Percentiles rank a stretch among this genome's conserved stretches.
These are phyloP conservation scores for Nothura maculosa DNA, from an alignment of 2,797 vertebrate genomes.

Conservation along the genomic window DNA sequence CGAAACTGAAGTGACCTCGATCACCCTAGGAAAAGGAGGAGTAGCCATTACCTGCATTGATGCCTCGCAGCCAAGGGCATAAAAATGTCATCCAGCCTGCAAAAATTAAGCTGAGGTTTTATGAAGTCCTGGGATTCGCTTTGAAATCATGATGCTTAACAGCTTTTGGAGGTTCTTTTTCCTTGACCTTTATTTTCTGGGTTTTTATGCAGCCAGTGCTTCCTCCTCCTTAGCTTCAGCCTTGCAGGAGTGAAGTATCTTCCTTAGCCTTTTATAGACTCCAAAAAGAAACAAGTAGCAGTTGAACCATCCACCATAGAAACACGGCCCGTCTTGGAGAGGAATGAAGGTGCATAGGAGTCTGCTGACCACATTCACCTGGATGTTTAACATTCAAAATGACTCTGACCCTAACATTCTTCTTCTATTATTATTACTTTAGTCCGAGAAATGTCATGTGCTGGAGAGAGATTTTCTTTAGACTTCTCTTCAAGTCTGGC, in stretches of 20 bases:
- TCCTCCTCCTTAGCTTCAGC: background rate
- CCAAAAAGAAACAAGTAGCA: background rate
- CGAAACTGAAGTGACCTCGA: background rate
- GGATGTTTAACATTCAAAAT: background rate
- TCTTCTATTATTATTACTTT: background rate
- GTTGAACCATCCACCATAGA: background rate
- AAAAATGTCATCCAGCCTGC: background rate
- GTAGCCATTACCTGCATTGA: background rate
- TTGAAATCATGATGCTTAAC: background rate
- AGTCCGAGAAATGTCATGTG: background rate
- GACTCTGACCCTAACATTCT: background rate
- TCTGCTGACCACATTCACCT: background rate
- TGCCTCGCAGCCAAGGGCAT: background rate
- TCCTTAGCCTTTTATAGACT: background rate
- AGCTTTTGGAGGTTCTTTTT: background rate
- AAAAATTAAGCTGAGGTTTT: background rate
- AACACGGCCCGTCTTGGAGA: background rate
- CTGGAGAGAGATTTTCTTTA: background rate
- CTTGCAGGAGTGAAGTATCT: background rate
- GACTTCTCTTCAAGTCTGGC: background rate
- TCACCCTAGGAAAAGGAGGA: background rate
- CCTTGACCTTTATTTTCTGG: slow-evolving; percentile 31
- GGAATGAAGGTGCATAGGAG: background rate
- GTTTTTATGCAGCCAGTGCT: slow-evolving; percentile 8
- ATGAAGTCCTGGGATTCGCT: background rate